A percentile compares a stretch with the other conserved stretches of the same genome.
These are phyloP conservation scores for Byasa hedistus DNA, from an alignment of 2,888 invertebrate genomes.

Conservation along the genomic window DNA sequence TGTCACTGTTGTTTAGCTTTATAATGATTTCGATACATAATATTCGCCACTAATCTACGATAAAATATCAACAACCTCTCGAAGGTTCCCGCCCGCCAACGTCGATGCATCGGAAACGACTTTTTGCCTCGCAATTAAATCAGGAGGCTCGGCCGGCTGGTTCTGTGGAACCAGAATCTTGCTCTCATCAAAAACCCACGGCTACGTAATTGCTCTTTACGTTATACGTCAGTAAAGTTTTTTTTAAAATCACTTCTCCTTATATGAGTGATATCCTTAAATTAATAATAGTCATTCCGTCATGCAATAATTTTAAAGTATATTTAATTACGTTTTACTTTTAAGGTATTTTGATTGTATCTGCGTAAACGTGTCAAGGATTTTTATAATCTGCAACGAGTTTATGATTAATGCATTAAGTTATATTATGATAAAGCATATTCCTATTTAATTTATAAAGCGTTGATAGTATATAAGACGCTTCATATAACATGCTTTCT, in stretches of 20 bases:
- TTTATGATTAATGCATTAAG: neutral
- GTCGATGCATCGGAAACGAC: constrained; percentile 23
- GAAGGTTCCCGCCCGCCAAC: constrained; percentile 9
- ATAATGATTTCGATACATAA: neutral
- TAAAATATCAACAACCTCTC: constrained; percentile 14
- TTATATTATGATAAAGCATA: too few relatives aligned
- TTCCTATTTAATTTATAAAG: too few relatives aligned
- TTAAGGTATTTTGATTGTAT: constrained; percentile 2
- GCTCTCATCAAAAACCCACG: constrained; percentile 19
- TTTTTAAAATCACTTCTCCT: constrained; percentile 1
- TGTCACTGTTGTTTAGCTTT: too few relatives aligned
- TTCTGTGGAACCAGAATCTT: constrained; percentile 21
- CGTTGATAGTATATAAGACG: too few relatives aligned
- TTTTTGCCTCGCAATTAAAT: constrained; percentile 30
- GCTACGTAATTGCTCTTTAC: constrained; percentile 20
- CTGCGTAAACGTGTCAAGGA: constrained; percentile 3
- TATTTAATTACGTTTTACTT: neutral
- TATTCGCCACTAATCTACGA: neutral
- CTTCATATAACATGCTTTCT: too few relatives aligned
- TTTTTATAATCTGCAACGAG: constrained; percentile 7
- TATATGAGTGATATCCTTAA: constrained; percentile 6
- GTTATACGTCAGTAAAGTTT: constrained; percentile 9
- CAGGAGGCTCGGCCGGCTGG: constrained; percentile 28
- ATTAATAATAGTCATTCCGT: neutral
- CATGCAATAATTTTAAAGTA: neutral